phyloP scores from a whole-genome alignment of 2,797 vertebrate genomes.

The Oreochromis mossambicus region DNA sequence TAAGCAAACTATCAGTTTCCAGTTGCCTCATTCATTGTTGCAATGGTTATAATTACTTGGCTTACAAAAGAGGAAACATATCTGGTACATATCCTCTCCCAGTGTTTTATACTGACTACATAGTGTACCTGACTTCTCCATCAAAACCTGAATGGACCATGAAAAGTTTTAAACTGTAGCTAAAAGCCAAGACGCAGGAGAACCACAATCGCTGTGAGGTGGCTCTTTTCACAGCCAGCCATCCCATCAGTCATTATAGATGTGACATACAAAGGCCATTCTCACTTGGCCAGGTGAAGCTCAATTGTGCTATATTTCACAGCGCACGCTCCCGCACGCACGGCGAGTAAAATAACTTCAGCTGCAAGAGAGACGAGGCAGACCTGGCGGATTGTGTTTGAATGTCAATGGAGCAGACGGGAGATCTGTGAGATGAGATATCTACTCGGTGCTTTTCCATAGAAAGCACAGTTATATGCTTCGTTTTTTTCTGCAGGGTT shows the following conservation, averaged over 20 bases:
- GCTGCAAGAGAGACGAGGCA: constrained; percentile 26
- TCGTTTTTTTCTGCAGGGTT: not conserved
- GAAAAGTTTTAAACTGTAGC: constrained; percentile 14
- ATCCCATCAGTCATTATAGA: constrained; percentile 43
- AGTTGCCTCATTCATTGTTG: constrained; percentile 7
- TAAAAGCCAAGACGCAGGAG: constrained; percentile 11
- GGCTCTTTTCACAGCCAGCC: constrained; percentile 19
- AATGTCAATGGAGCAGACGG: constrained; percentile 16
- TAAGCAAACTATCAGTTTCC: constrained; percentile 26
- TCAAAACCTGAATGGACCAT: constrained; percentile 9
- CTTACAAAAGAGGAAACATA: constrained; percentile 7
- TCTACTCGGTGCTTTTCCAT: not conserved
- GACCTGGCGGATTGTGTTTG: constrained; percentile 16
- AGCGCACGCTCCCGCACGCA: constrained; percentile 1
- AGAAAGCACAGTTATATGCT: not conserved
- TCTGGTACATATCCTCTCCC: not conserved
- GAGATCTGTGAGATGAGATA: not conserved
- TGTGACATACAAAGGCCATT: constrained; percentile 45
- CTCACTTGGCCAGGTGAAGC: constrained; percentile 29
- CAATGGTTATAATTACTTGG: constrained; percentile 16
- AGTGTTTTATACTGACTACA: not conserved
- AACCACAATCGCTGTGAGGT: not conserved
- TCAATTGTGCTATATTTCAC: constrained; percentile 40
- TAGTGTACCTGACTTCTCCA: not conserved
- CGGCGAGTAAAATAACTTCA: constrained; percentile 12